Base-by-base conservation (phyloP, 2,797 vertebrate genomes). In the Emys orbicularis region DNA sequence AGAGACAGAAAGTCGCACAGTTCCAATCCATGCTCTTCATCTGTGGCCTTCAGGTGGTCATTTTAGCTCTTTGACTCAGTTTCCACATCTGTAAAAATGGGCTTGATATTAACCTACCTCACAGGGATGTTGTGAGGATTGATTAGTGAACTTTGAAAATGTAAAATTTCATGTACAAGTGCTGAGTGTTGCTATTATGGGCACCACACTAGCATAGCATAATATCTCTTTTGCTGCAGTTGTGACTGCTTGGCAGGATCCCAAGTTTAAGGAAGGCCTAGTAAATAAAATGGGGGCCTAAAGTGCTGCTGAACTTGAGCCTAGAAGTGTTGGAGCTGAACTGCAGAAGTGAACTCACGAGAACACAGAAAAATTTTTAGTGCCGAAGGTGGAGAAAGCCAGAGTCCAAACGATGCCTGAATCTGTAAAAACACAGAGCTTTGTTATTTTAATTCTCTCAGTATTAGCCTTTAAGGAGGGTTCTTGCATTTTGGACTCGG, bases 71-170 rank as follows among this genome's bases (percentile, higher is more conserved):
- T 74, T 84, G 89, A 84, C 84, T 90, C 84, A 23, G 23, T 88
- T 94, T 94, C 54, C 94, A 94, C 94, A 96, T 97, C 92, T 94
- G 9, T 52, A 83, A 87, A 86, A 88, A 92, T 95, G 95, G 93
- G 88, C 21, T 37, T 96, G 95, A 49, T 90, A 59, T 80, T 91
- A 92, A 97, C 95, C 96, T 97, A 96, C 96, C 95, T 97, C 96
- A 95, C 92, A 94, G 94, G 95, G 95, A 89, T 84, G 50, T 79
- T 90, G 92, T 92, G 53, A 96, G 92, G 94, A 86, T 89, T 54
- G 74, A 87, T 84, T 27, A 61, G 84, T 87, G 81, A 93, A 94
- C 87, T 89, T 92, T 50, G 31, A 61, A 81, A 90, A 89, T 50
- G 90, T 92, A 83, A 86, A 47, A 29, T 91, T 96, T 95, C 90